phyloP scores from a whole-genome alignment of 2,888 invertebrate species.

The Magallana nippona region DNA sequence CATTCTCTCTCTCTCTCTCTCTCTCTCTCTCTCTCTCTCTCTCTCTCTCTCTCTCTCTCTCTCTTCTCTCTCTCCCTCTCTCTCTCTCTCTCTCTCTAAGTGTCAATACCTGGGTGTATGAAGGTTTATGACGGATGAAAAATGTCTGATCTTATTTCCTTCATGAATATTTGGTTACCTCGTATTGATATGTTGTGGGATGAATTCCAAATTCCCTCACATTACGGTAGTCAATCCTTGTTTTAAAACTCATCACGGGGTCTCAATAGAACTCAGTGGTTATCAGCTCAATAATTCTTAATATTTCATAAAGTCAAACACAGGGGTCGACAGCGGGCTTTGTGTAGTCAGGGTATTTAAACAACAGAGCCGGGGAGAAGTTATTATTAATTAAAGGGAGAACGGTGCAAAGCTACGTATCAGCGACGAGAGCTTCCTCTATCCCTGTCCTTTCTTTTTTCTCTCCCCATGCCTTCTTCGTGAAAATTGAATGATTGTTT shows the following conservation, averaged over 20 bases:
- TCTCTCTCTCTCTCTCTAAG: not conserved
- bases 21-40: not conserved
- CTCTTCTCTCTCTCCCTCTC: no score
- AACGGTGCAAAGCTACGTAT: not conserved
- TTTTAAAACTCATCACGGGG: no score
- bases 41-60: conserved; percentile 28
- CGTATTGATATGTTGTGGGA: not conserved
- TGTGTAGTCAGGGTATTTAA: not conserved
- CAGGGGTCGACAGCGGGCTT: not conserved
- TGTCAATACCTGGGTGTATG: no score
- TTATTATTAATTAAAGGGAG: conserved; percentile 14
- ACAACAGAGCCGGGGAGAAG: not conserved
- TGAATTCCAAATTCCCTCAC: not conserved
- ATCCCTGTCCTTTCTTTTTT: no score
- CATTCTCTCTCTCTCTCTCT: not conserved
- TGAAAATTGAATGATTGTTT: no score
- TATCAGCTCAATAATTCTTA: conserved; percentile 7
- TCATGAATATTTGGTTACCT: not conserved
- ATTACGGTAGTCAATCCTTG: no score
- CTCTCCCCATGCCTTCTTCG: no score
- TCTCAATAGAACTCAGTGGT: no score
- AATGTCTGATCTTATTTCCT: no score
- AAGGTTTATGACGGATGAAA: no score
- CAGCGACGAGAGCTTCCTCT: not conserved
- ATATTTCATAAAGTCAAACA: conserved; percentile 31